Conservation (phyloP, 2,113 vertebrate genomes). For the Eleginops maclovinus region DNA sequence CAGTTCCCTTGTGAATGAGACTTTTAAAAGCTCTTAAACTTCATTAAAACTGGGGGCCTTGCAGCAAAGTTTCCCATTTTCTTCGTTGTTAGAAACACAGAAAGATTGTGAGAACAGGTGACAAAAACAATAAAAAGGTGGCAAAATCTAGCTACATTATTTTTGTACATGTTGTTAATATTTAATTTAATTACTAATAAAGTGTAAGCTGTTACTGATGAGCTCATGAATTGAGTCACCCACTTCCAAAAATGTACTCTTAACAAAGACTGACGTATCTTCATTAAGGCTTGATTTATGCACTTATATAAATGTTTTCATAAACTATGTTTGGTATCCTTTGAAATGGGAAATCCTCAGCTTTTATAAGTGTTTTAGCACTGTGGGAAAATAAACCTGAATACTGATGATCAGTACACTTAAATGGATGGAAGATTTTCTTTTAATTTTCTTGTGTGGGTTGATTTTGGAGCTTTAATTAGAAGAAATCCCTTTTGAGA, state of each 20-base stretch:
- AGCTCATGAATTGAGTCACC: neutral
- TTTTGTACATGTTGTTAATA: neutral
- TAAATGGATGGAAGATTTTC: no score
- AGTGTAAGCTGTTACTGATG: neutral
- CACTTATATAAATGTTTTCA: neutral
- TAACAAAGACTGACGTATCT: neutral
- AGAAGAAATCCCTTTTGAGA: neutral
- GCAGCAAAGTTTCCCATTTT: neutral
- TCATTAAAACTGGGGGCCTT: neutral
- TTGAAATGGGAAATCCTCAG: neutral
- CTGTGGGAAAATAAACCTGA: neutral
- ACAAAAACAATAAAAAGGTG: neutral
- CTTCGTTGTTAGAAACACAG: neutral
- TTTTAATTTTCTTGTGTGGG: neutral
- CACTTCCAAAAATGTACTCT: neutral
- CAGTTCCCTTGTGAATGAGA: slow-evolving; percentile 5
- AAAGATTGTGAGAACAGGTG: neutral
- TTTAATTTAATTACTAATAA: neutral
- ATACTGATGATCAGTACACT: neutral
- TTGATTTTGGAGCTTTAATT: neutral
- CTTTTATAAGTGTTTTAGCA: neutral
- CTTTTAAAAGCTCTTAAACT: slow-evolving; percentile 4
- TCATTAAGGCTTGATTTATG: neutral
- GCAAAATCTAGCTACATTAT: neutral
- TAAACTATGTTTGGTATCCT: neutral